Percentiles rank a stretch among this genome's conserved stretches.
phyloP scores from a whole-genome alignment of 64 coral and sea anemone genomes.

The Stichodactyla helianthus region DNA sequence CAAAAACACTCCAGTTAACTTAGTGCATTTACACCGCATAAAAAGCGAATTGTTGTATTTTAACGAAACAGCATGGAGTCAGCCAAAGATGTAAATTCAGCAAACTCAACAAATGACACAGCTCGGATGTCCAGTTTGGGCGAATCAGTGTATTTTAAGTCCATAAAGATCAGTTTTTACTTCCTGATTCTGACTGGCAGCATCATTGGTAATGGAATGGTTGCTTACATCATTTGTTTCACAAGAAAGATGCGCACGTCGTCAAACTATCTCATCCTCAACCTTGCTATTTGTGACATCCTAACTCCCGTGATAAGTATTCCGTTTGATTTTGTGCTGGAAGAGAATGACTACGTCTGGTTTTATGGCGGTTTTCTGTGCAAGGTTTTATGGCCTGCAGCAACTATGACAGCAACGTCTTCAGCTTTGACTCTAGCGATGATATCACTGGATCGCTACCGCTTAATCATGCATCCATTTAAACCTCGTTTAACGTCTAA shows the following conservation, averaged over 20 bases:
- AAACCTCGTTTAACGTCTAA: constrained; percentile 18
- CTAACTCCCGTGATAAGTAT: constrained; percentile 42
- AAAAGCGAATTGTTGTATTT: neutral
- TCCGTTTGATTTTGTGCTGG: constrained; percentile 39
- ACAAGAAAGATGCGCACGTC: constrained; percentile 30
- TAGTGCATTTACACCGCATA: neutral
- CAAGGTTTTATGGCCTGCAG: constrained; percentile 38
- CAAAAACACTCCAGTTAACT: neutral
- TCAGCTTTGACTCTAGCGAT: constrained; percentile 39
- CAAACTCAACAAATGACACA: neutral
- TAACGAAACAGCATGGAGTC: neutral
- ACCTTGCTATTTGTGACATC: constrained; percentile 47
- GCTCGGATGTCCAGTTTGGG: neutral
- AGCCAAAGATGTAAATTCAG: neutral
- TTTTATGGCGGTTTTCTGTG: constrained; percentile 34
- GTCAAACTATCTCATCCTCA: constrained; percentile 34
- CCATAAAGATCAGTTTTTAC: constrained; percentile 43
- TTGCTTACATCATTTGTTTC: neutral
- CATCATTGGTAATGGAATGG: constrained; percentile 42
- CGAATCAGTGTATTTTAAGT: constrained; percentile 31
- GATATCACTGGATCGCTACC: constrained; percentile 42
- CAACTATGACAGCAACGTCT: constrained; percentile 32
- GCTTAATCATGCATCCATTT: constrained; percentile 61
- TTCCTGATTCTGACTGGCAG: constrained; percentile 35
- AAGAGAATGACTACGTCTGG: constrained; percentile 52